A percentile compares a stretch with the other conserved stretches of the same genome.
Conservation (phyloP, 2,113 vertebrate genomes). For the Anser cygnoides region DNA sequence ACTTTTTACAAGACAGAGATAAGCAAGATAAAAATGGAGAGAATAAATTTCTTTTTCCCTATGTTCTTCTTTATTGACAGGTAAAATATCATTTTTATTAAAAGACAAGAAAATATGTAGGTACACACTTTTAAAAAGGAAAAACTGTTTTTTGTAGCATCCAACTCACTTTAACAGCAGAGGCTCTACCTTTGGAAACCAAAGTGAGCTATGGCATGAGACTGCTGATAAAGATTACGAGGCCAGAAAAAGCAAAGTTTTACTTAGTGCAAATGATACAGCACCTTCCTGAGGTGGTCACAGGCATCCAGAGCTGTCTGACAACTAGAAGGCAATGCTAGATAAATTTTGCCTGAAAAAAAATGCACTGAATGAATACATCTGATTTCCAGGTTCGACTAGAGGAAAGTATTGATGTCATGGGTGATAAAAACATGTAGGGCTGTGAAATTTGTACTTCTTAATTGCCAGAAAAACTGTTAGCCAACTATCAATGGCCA, state of each 20-base stretch:
- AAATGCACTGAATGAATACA: background rate
- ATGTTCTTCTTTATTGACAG: background rate
- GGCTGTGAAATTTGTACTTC: background rate
- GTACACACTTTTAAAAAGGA: background rate
- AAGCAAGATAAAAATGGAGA: background rate
- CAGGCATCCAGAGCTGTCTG: background rate
- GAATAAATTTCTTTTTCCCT: background rate
- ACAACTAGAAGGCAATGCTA: background rate
- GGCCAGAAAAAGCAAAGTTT: background rate
- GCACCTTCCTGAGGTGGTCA: background rate
- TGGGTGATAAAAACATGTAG: background rate
- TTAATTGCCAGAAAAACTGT: background rate
- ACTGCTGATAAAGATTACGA: background rate
- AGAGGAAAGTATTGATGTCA: background rate
- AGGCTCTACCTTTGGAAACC: background rate
- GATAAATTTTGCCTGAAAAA: background rate
- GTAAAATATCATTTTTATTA: background rate
- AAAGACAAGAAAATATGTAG: fast-evolving
- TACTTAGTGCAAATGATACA: background rate
- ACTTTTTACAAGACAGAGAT: background rate
- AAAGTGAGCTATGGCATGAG: fast-evolving
- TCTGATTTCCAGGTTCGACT: background rate
- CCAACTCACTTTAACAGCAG: background rate
- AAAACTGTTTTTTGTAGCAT: background rate
- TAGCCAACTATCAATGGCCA: background rate